Conservation (phyloP, 2,113 vertebrate genomes). For the Sminthopsis crassicaudata region DNA sequence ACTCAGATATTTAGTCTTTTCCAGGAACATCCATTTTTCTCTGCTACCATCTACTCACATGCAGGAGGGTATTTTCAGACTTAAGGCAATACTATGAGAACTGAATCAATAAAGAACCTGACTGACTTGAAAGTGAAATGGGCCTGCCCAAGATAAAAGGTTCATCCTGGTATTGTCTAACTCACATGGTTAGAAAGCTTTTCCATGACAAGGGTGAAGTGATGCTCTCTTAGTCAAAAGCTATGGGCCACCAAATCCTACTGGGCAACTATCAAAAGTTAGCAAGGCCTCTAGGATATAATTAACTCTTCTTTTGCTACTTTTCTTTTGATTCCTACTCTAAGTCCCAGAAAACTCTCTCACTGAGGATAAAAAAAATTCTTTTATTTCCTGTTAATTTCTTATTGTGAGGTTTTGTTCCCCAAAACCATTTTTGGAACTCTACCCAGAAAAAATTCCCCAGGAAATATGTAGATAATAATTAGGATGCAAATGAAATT, state of each 20-base stretch:
- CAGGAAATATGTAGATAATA: neutral
- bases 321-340: neutral
- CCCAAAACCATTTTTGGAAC: neutral
- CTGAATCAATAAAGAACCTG: too few relatives aligned
- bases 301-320: neutral
- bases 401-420: neutral
- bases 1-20: neutral
- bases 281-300: neutral
- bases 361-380: neutral
- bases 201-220: neutral
- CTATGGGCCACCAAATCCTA: neutral
- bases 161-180: neutral
- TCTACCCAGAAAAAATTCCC: neutral
- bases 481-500: neutral
- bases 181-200: neutral
- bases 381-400: neutral
- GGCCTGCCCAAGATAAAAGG: too few relatives aligned
- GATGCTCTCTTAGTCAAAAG: neutral
- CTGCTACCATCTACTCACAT: too few relatives aligned
- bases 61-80: too few relatives aligned
- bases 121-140: too few relatives aligned
- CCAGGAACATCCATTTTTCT: neutral
- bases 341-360: neutral
- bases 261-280: neutral
- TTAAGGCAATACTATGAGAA: too few relatives aligned